Percentiles rank a stretch among this genome's conserved stretches.
Evolutionary conservation across 1,140 invertebrate species (phyloP).

Genomic region (Yoshiicerus persimilis): DNA sequence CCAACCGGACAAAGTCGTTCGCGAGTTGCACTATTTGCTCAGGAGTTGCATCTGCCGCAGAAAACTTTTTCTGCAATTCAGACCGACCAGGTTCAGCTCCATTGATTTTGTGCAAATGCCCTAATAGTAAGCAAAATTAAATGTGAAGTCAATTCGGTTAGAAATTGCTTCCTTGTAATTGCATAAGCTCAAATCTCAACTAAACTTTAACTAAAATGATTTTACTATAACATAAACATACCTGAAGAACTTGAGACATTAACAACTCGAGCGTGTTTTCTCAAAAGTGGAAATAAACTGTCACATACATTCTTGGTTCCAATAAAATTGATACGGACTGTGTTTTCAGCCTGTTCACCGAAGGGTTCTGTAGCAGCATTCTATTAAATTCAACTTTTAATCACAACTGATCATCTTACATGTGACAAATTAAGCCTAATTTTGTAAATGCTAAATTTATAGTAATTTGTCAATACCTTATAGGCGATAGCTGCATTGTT

Average conservation of each 20-base stretch:
- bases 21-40: constrained; percentile 62
- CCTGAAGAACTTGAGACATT: constrained; percentile 72
- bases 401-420: no score
- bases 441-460: no score
- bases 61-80: constrained; percentile 59
- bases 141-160: no score
- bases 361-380: constrained; percentile 64
- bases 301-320: constrained; percentile 66
- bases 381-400: constrained; percentile 45
- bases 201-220: no score
- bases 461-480: constrained; percentile 57
- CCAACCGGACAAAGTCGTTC: constrained; percentile 66
- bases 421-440: no score
- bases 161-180: no score
- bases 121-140: background rate
- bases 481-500: constrained; percentile 84
- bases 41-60: constrained; percentile 59
- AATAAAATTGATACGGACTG: constrained; percentile 70
- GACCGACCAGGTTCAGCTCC: constrained; percentile 53
- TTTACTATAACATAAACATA: no score
- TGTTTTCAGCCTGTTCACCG: constrained; percentile 68
- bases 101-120: constrained; percentile 61
- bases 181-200: no score
- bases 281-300: constrained; percentile 68
- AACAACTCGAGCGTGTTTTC: constrained; percentile 68